Conservation (phyloP, 2,113 vertebrate genomes). For the Elgaria multicarinata region DNA sequence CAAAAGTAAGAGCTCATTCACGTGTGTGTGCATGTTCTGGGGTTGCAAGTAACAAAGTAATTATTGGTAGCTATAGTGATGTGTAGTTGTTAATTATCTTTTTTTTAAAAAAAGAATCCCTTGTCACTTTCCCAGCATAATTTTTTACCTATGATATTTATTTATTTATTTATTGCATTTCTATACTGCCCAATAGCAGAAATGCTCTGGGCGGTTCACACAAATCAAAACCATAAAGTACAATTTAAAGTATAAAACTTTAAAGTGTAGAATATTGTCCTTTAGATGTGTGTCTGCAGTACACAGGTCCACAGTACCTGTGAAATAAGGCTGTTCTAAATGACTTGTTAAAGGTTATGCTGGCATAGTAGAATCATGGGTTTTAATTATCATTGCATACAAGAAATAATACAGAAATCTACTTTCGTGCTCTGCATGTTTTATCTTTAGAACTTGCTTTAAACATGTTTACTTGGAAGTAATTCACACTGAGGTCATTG, state of each 20-base stretch:
- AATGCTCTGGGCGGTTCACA: no score
- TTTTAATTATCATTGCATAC: neutral
- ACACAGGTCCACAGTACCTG: no score
- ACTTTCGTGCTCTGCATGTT: neutral
- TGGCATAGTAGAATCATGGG: no score
- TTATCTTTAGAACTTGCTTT: neutral
- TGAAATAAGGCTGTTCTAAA: neutral
- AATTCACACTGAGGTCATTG: neutral
- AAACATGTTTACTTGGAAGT: neutral
- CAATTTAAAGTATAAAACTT: no score
- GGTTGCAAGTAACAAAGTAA: neutral
- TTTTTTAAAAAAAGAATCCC: neutral
- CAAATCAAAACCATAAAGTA: no score
- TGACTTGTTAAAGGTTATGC: neutral
- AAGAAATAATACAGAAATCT: neutral
- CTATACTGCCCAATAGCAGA: no score
- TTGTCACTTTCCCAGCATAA: neutral
- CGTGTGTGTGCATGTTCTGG: neutral
- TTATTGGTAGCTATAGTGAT: neutral
- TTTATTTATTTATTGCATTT: no score
- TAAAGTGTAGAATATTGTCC: no score
- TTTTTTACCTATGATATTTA: no score
- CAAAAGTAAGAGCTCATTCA: slow-evolving; percentile 81
- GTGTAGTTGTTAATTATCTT: neutral
- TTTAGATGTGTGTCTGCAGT: neutral